Conservation (phyloP, 2,113 vertebrate species). For the Hemiprocne comata region DNA sequence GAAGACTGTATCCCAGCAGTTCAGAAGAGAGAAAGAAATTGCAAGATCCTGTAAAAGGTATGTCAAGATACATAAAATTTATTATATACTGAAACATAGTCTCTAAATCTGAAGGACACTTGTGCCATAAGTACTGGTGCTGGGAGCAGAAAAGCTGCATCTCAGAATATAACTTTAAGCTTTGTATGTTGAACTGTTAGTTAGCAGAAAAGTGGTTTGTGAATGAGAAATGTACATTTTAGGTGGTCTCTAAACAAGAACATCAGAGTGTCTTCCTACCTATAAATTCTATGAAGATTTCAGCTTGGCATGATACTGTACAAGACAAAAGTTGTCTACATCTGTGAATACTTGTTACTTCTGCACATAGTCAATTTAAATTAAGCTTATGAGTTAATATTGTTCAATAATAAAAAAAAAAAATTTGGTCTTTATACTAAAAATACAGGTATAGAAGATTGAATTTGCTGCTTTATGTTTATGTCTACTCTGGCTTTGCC, state of each 20-base stretch:
- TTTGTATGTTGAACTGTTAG: background rate
- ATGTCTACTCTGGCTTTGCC: background rate
- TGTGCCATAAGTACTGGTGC: background rate
- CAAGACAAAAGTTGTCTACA: background rate
- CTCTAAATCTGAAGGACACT: background rate
- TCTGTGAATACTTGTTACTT: background rate
- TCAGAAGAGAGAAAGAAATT: slow-evolving; percentile 37
- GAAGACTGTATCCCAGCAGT: slow-evolving; percentile 86
- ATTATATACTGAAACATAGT: background rate
- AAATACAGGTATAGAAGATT: background rate
- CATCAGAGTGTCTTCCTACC: background rate
- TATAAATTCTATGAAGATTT: background rate
- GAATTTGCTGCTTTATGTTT: background rate
- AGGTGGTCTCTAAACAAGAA: background rate
- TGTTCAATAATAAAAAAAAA: background rate
- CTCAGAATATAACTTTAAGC: background rate
- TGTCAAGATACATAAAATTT: background rate
- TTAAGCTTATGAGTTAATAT: background rate
- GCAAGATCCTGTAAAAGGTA: slow-evolving; percentile 68
- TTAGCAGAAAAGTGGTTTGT: background rate
- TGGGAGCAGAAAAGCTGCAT: background rate
- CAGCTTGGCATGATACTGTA: background rate
- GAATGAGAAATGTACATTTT: background rate
- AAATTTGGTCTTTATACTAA: background rate
- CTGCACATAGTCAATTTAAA: background rate